phyloP scores from a whole-genome alignment of 2,888 invertebrate species.

The Himalopsyche japonica region DNA sequence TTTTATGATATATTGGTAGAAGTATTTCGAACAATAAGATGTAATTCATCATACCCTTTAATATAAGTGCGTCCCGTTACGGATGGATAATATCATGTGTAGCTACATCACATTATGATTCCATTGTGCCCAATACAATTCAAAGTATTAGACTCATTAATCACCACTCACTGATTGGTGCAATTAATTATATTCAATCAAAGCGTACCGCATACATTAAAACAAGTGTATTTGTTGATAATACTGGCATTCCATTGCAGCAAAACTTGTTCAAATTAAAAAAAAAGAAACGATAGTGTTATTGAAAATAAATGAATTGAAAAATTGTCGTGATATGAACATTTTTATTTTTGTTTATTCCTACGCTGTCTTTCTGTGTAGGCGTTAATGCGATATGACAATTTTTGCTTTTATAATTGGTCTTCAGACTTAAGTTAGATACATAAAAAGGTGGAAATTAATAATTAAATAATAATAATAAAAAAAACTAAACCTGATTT shows the following conservation, averaged over 20 bases:
- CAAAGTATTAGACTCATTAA: slow-evolving; percentile 19
- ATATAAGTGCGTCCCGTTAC: slow-evolving; percentile 18
- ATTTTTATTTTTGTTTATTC: neutral
- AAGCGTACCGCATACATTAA: slow-evolving; percentile 2
- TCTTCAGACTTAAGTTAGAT: slow-evolving; percentile 8
- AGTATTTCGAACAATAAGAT: neutral
- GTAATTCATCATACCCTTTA: slow-evolving; percentile 21
- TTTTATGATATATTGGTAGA: neutral
- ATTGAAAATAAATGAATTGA: neutral
- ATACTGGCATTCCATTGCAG: neutral
- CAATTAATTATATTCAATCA: slow-evolving; percentile 23
- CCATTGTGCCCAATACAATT: slow-evolving; percentile 16
- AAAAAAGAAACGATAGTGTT: neutral
- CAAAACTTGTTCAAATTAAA: neutral
- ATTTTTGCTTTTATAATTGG: slow-evolving; percentile 38
- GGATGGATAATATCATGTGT: slow-evolving; percentile 20
- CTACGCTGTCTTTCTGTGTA: neutral
- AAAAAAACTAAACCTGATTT: slow-evolving; percentile 26
- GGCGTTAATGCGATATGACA: slow-evolving; percentile 32
- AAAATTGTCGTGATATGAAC: neutral
- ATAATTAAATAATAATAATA: neutral
- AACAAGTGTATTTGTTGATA: neutral
- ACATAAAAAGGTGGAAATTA: neutral
- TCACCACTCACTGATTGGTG: slow-evolving; percentile 24
- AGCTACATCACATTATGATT: slow-evolving; percentile 13